Percentiles rank a stretch among this genome's conserved stretches.
Conservation (phyloP, 2,797 vertebrate species). For the Lates japonicus region DNA sequence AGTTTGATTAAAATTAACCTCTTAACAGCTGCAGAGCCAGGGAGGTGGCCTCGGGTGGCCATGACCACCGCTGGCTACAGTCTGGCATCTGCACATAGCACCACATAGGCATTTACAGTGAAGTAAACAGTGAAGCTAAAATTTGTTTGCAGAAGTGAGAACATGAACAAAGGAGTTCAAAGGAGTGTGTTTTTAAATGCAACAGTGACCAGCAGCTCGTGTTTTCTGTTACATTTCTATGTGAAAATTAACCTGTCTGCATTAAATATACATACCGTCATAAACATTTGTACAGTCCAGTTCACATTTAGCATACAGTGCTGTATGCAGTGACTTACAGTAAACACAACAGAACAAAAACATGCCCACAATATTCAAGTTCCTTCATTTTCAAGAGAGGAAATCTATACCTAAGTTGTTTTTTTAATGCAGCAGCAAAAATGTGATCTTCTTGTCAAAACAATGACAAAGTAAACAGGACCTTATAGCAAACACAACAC, state of each 20-base stretch:
- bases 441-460: not conserved
- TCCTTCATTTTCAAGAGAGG: constrained; percentile 25
- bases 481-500: not conserved
- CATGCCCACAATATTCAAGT: not conserved
- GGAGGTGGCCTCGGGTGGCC: no score
- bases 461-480: not conserved
- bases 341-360: constrained; percentile 10
- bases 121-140: no score
- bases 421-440: not conserved
- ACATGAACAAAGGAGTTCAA: no score
- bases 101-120: no score
- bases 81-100: no score
- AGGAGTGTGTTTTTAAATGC: not conserved
- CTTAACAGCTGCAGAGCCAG: no score
- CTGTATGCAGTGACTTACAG: not conserved
- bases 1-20: no score
- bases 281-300: not conserved
- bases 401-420: not conserved
- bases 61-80: no score
- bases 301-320: not conserved
- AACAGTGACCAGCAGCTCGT: not conserved
- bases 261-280: not conserved
- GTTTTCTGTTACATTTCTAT: constrained; percentile 8
- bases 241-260: not conserved
- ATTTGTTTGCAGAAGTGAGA: no score